phyloP scores from a whole-genome alignment of 2,113 vertebrate genomes.

The Trochalopteron elliotii region DNA sequence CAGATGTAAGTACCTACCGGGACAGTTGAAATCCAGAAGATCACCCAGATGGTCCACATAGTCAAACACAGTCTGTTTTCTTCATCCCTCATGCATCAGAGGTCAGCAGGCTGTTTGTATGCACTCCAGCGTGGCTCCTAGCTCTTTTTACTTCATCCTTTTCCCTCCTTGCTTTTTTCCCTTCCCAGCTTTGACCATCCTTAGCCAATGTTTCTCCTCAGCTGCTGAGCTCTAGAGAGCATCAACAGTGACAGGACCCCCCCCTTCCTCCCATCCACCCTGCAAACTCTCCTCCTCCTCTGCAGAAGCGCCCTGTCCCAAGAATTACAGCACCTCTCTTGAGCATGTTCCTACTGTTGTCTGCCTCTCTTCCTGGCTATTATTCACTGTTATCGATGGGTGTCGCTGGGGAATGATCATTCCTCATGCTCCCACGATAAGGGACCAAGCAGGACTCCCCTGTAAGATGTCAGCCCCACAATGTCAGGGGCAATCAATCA shows the following conservation, averaged over 20 bases:
- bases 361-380: neutral
- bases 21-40: slow-evolving; percentile 14
- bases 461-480: neutral
- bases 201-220: slow-evolving; percentile 21
- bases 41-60: slow-evolving; percentile 51
- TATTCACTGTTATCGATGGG: neutral
- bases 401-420: slow-evolving; percentile 6
- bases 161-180: neutral
- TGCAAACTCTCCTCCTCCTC: slow-evolving; percentile 11
- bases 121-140: neutral
- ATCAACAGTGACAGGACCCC: neutral
- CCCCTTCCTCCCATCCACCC: neutral
- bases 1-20: slow-evolving; percentile 41
- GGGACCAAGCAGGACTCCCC: neutral
- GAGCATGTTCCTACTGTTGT: neutral
- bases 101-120: neutral
- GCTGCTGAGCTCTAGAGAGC: neutral
- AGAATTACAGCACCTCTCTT: slow-evolving; percentile 25
- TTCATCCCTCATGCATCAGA: neutral
- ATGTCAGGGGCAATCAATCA: neutral
- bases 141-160: slow-evolving; percentile 8
- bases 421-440: slow-evolving; percentile 13
- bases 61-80: neutral
- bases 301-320: neutral
- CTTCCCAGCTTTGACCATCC: slow-evolving; percentile 1